Evolutionary conservation across 2,888 invertebrate genomes (phyloP), one percentile per base, ranked within the genome.

Genomic region (Agrochola litura): DNA sequence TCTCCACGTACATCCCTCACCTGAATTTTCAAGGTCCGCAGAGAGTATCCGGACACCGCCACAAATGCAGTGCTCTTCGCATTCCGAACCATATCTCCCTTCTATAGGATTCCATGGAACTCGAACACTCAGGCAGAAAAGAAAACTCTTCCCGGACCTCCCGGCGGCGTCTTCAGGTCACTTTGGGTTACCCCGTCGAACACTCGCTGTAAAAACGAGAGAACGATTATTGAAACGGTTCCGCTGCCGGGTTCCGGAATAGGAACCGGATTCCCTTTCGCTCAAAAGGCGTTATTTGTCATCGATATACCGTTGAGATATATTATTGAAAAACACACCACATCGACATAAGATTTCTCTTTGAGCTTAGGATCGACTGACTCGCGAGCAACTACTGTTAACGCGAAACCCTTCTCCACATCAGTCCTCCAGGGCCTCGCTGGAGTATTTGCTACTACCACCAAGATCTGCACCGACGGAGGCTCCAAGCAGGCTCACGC

Each of bases 161-260:
- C 2, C 10, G 12, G 43, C 43, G 43, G 43, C 43, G 43, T 43
- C 43, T 43, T 12, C 43, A 43, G 43, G 43, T 3, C 43, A 43
- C 43, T 43, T 43, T 43, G 43, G 43, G 43, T 43, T 43, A 43
- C 43, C 43, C 43, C 43, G 43, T 43, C 43, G 43, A 43, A 43
- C 43, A 12, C 43, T 43, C 43, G 43, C 79, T 80, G 81, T 82
- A 76, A 87, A 83, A 79, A 89, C 91, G 92, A 94, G 92, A 90
- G 92, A 92, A 93, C 95, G 95, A 95, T 92, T 82, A 64, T 94
- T 93, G 92, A 92, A 92, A 90, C 94, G 94, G 95, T 96, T 97
- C 97, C 96, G 95, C 95, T 95, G 95, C 96, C 97, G 95, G 97
- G 97, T 97, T 97, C 97, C 95, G 97, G 97, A 97, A 97, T 97